Base-by-base conservation (phyloP, 1,140 invertebrate genomes). In the Nomia melanderi region DNA sequence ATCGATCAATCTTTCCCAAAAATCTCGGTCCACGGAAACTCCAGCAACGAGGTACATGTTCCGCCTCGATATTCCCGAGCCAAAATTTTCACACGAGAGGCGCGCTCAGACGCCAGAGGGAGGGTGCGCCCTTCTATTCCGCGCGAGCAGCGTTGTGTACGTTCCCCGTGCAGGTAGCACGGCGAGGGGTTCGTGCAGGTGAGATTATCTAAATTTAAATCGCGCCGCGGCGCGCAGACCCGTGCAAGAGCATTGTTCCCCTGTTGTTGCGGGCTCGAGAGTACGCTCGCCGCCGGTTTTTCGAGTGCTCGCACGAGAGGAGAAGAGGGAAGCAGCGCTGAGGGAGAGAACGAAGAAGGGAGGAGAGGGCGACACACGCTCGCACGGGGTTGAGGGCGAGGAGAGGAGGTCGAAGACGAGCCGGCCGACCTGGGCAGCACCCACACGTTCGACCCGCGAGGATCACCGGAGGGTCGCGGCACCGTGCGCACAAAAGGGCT, bases 121-220 rank as follows among this genome's bases (percentile, higher is more conserved):
- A 17, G 41, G 41, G 41, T 44, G 41, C 41, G 41, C 41, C 33
- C 33, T 39, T n/a, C n/a, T 11, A 4, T 39, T 62, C n/a, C n/a
- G 7, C n/a, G 33, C 1, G 23, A n/a, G 9, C 2, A 39, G 36
- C 36, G 25, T 25, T 33, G 14, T 27, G 20, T 27, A 4, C 50
- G 27, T n/a, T 39, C 36, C 20, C 29, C 29, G 31, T 23, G 14
- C 63, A 77, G 39, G 54, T 33, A 53, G 60, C 62, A 44, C 33
- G 33, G n/a, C n/a, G n/a, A n/a, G 20, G 47, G 47, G 23, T 70
- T 67, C 77, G 71, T 62, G 80, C 65, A 79, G 66, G 80, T 82
- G 80, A 82, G 80, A 82, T 82, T 82, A 82, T 82, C 80, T 82
- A 82, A 82, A 82, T 82, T 82, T 82, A 79, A 82, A 82, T 82